Conservation (phyloP, 1,140 invertebrate genomes). For the Kradibia gibbosae region DNA sequence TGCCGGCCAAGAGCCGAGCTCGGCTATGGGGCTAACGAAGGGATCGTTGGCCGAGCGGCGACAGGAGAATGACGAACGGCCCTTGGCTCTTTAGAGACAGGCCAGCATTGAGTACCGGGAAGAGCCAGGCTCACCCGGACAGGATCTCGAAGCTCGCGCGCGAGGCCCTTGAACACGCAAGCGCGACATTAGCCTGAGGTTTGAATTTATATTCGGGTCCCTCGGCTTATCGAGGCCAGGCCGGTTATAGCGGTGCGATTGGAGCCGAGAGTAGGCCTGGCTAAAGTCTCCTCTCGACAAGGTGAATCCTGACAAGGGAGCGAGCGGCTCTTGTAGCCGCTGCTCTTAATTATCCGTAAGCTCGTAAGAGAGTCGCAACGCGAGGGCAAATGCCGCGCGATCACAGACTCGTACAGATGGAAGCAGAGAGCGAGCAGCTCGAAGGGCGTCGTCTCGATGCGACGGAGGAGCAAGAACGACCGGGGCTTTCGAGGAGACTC, state of each 20-base stretch:
- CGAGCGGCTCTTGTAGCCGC: too few relatives aligned
- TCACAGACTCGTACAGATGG: too few relatives aligned
- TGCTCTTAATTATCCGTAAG: conserved; percentile 26
- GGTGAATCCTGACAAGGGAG: background rate
- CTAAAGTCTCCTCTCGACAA: background rate
- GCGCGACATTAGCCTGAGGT: background rate
- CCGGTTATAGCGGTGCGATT: background rate
- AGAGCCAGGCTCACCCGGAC: too few relatives aligned
- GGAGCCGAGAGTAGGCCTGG: background rate
- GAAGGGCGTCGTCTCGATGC: background rate
- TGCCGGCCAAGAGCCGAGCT: too few relatives aligned
- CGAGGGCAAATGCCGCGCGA: conserved; percentile 10
- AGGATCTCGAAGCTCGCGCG: background rate
- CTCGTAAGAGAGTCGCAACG: conserved; percentile 37
- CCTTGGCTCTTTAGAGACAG: too few relatives aligned
- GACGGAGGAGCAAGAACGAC: background rate
- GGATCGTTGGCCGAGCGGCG: background rate
- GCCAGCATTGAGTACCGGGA: too few relatives aligned
- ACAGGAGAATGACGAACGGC: background rate
- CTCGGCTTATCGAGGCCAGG: background rate
- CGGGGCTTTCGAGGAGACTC: conserved; percentile 21
- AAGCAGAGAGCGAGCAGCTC: too few relatives aligned
- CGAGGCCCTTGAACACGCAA: background rate
- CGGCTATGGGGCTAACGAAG: too few relatives aligned
- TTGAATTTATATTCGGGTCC: conserved; percentile 11